A percentile compares a stretch with the other conserved stretches of the same genome.
These are phyloP conservation scores for Hypolimnas misippus DNA, from an alignment of 2,888 invertebrate genomes.

Conservation along the genomic window DNA sequence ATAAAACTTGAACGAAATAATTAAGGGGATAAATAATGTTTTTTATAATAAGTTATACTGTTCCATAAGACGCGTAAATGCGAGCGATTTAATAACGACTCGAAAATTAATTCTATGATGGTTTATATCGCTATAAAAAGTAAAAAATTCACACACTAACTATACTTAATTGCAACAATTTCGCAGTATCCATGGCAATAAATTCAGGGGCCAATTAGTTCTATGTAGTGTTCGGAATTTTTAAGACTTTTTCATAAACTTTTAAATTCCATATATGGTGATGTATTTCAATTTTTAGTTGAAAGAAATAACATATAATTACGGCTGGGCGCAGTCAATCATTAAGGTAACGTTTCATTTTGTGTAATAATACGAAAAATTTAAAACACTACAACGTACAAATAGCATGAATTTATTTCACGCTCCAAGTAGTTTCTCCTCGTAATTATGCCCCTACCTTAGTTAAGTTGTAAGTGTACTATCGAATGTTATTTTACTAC, in stretches of 20 bases:
- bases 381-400: constrained; percentile 46
- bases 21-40: constrained; percentile 8
- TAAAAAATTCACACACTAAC: constrained; percentile 31
- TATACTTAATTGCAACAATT: constrained; percentile 38
- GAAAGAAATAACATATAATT: constrained; percentile 38
- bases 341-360: constrained; percentile 41
- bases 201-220: constrained; percentile 38
- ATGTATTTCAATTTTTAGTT: constrained; percentile 25
- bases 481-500: constrained; percentile 25
- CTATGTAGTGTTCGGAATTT: constrained; percentile 31
- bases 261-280: constrained; percentile 31
- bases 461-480: constrained; percentile 28
- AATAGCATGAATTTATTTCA: constrained; percentile 63
- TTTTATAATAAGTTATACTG: constrained; percentile 16
- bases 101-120: constrained; percentile 22
- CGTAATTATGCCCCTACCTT: constrained; percentile 57
- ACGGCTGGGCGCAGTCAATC: constrained; percentile 37
- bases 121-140: constrained; percentile 20
- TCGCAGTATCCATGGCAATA: constrained; percentile 36
- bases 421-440: constrained; percentile 57
- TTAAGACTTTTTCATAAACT: constrained; percentile 29
- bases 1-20: constrained; percentile 3
- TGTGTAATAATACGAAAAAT: constrained; percentile 49
- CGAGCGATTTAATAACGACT: constrained; percentile 22
- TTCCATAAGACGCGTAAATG: constrained; percentile 19